Evolutionary conservation across 2,888 invertebrate genomes (phyloP), one percentile per base, ranked within the genome.

Genomic region (Crocallis elinguaria): DNA sequence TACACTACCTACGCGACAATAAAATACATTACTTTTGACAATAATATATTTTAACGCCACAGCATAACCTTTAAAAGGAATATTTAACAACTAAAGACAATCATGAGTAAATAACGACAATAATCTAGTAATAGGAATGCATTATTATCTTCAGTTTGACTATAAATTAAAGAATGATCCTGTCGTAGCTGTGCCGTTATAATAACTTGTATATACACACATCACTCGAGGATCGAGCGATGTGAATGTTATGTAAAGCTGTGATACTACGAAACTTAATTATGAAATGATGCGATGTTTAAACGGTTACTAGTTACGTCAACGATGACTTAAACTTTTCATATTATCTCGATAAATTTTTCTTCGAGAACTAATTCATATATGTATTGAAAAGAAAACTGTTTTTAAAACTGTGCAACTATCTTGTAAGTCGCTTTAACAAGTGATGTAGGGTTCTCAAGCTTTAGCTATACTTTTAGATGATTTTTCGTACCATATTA

Each of bases 391-490:
- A 52, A 62, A 58, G 51, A 60, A 57, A 54, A 39, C 43, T 56
- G 42, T 63, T 66, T 63, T 67, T 46, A 33, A 60, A 61, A 60
- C 36, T n/a, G 59, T 51, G 63, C 61, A 65, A 72, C 64, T 72
- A 73, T 71, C 64, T 66, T 67, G 43, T 79, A 73, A 76, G 68
- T 66, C 61, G 79, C 79, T 80, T 81, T 71, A 68, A 62, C 74
- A 75, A 76, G 67, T 69, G 71, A 67, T 59, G 75, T 86, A 84
- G 84, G 79, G 75, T 77, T 78, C 71, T 58, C 67, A 80, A 84
- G 86, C 86, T 88, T 88, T 84, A 87, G 88, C 77, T 65, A 70
- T 71, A 75, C 75, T 82, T 80, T 80, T 80, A 79, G 75, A 75
- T 65, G 65, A 67, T 72, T 79, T 81, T 84, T 78, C 41, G 43